Evolutionary conservation across 2,888 invertebrate genomes (phyloP), one percentile per base, ranked within the genome.

Genomic region (Strigamia crassipes): DNA sequence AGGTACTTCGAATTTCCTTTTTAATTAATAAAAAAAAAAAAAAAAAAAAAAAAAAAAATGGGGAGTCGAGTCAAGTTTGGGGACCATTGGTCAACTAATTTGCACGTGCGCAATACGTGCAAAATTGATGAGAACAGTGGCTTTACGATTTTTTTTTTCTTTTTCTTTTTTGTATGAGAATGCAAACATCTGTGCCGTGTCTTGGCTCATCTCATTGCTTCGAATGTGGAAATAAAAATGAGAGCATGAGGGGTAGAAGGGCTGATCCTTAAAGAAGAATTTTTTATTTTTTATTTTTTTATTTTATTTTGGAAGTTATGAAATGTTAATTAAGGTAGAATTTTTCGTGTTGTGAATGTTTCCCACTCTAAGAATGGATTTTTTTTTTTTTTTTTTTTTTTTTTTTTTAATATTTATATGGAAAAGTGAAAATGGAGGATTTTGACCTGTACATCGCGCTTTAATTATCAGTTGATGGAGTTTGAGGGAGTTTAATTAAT

Each of bases 121-220:
- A 73, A 6, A 73, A 73, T 73, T 73, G 73, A 73, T 73, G 73
- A n/a, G 73, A 73, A 31, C 27, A 13, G 15, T 31, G 73, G 73
- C 12, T 73, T 27, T 31, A 73, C 73, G 31, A 4, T 73, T 73
- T n/a, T 31, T 73, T 15, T 31, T 73, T 31, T 6, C 38, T 38
- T 27, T 3, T 27, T 27, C 27, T 27, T 27, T 27, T 27, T 73
- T 1, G 2, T 31, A 10, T 73, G 73, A 73, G 73, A 73, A 23
- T 31, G 31, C 73, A 73, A 73, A 73, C 73, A 73, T 31, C 73
- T 73, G 73, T 73, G 73, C 13, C 73, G 27, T 31, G 73, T 73
- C 73, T 73, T 27, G 23, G 31, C 73, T 31, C 73, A 31, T 73
- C 31, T 73, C 31, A 73, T 73, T 73, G 27, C 73, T 8, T 18